Percentiles rank a stretch among this genome's conserved stretches.
phyloP scores from a whole-genome alignment of 2,888 invertebrate species.

The Pemphredon lugubris region DNA sequence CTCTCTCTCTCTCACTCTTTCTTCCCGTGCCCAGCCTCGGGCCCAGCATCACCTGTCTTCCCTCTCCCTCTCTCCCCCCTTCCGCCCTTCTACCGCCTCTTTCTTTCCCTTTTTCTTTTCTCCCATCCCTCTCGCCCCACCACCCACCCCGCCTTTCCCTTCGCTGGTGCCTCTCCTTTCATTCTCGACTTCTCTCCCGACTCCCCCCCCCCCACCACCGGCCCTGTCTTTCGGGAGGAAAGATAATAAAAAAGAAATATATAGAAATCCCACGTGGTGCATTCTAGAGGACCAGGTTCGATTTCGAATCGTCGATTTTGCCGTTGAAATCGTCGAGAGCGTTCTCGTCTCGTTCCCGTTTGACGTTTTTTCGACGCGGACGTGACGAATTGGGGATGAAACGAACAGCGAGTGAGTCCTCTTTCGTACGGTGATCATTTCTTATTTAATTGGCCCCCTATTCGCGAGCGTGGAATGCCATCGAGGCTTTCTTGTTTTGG shows the following conservation, averaged over 20 bases:
- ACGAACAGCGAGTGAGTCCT: too few species aligned
- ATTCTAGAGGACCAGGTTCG: constrained; percentile 22
- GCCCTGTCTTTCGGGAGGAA: constrained; percentile 20
- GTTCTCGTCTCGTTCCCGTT: too few species aligned
- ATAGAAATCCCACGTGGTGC: constrained; percentile 14
- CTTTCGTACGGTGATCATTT: too few species aligned
- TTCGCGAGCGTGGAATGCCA: too few species aligned
- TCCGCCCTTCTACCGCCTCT: constrained; percentile 31
- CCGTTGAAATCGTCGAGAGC: too few species aligned
- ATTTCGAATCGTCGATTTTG: constrained; percentile 36
- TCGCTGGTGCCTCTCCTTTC: constrained; percentile 19
- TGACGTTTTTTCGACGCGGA: too few species aligned
- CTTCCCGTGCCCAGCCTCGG: constrained; percentile 67
- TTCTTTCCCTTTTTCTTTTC: constrained; percentile 37
- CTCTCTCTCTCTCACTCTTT: too few species aligned
- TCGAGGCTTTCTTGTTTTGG: too few species aligned
- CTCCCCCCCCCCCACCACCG: too few species aligned
- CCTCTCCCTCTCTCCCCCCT: constrained; percentile 60
- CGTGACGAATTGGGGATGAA: too few species aligned
- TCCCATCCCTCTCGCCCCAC: constrained; percentile 10
- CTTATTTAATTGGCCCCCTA: too few species aligned
- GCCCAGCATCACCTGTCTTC: constrained; percentile 80
- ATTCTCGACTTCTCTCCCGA: constrained; percentile 39
- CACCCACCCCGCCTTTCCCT: constrained; percentile 9
- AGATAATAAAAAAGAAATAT: too few species aligned